phyloP scores from a whole-genome alignment of 2,797 vertebrate species.

The Neosilurus mollespiculum region DNA sequence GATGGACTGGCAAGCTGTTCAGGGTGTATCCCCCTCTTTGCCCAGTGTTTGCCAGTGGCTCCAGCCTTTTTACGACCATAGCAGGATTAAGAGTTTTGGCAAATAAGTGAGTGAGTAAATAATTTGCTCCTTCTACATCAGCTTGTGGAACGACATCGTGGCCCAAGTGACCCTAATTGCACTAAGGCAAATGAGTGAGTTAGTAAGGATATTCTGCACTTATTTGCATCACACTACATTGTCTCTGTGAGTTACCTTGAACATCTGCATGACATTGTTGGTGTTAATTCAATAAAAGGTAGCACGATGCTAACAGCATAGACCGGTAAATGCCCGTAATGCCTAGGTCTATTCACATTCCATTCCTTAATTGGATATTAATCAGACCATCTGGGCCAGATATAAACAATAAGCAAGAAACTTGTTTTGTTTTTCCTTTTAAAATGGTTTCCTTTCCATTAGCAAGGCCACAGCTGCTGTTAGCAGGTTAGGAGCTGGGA shows the following conservation, averaged over 20 bases:
- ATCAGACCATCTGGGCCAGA: slow-evolving; percentile 83
- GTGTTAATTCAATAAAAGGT: slow-evolving; percentile 18
- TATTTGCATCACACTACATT: neutral
- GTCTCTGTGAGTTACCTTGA: slow-evolving; percentile 30
- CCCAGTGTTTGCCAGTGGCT: too few species aligned
- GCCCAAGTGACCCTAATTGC: too few species aligned
- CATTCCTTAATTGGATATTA: slow-evolving; percentile 76
- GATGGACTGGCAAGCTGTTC: too few species aligned
- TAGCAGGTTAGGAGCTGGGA: slow-evolving; percentile 37
- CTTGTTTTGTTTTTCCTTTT: slow-evolving; percentile 28
- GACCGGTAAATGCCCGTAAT: slow-evolving; percentile 5
- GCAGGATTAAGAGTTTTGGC: too few species aligned
- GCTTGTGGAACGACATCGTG: too few species aligned
- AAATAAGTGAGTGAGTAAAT: too few species aligned
- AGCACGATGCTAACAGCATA: slow-evolving; percentile 26
- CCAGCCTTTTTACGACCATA: too few species aligned
- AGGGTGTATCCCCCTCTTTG: too few species aligned
- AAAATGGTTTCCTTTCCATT: slow-evolving; percentile 53
- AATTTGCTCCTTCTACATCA: too few species aligned
- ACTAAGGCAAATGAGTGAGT: too few species aligned
- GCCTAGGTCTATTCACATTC: slow-evolving; percentile 64
- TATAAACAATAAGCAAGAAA: slow-evolving; percentile 60
- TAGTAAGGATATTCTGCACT: neutral
- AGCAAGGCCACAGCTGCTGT: slow-evolving; percentile 42
- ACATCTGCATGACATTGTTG: slow-evolving; percentile 21